Conservation (phyloP, 2,797 vertebrate genomes). For the Chloroceryle inda region DNA sequence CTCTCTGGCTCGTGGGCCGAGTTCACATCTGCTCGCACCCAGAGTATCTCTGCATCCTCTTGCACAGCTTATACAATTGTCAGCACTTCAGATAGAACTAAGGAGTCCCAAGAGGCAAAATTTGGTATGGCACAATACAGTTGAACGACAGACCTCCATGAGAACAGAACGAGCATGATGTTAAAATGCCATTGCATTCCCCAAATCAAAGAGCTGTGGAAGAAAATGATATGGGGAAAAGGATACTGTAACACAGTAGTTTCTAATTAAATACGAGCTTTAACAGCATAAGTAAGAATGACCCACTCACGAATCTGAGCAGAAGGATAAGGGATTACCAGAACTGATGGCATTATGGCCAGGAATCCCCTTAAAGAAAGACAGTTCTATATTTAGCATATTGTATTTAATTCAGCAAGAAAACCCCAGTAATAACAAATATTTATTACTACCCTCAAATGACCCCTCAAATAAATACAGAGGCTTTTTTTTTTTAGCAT, state of each 20-base stretch:
- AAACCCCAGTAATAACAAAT: background rate
- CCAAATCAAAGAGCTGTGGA: background rate
- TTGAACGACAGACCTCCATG: background rate
- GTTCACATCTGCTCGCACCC: background rate
- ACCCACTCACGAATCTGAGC: constrained; percentile 30
- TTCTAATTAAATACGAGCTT: constrained; percentile 42
- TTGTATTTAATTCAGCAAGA: constrained; percentile 22
- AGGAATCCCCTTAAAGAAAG: constrained; percentile 60
- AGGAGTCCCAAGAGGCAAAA: background rate
- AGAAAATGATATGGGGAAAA: background rate
- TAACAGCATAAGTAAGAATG: constrained; percentile 35
- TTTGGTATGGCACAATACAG: background rate
- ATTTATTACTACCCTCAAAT: background rate
- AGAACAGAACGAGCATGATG: background rate
- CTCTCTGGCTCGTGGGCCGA: background rate
- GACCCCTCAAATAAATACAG: background rate
- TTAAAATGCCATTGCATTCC: background rate
- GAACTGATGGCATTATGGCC: constrained; percentile 51
- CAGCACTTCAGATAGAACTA: background rate
- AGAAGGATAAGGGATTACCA: constrained; percentile 62
- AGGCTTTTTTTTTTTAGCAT: background rate
- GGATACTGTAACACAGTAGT: background rate
- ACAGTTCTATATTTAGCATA: constrained; percentile 41
- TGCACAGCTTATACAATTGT: background rate
- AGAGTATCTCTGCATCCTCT: background rate